A percentile compares a stretch with the other conserved stretches of the same genome.
These are phyloP conservation scores for Elgonia sp. DNA, from an alignment of 2,888 invertebrate genomes.

Conservation along the genomic window DNA sequence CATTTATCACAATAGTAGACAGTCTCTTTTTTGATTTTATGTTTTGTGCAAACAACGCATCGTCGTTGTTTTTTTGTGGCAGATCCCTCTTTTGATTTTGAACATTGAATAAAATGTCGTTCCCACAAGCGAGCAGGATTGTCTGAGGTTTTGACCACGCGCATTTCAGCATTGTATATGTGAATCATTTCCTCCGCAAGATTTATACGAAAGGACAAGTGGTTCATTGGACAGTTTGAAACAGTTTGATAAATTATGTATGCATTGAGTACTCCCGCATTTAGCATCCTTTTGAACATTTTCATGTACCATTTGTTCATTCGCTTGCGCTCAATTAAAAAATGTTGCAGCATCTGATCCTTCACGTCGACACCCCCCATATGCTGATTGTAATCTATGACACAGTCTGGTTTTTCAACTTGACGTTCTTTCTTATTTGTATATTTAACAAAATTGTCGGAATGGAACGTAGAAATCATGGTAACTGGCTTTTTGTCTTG, in stretches of 20 bases:
- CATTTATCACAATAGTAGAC: conserved; percentile 38
- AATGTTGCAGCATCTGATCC: conserved; percentile 59
- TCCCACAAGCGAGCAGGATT: conserved; percentile 43
- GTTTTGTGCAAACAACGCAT: conserved; percentile 47
- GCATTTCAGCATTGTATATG: conserved; percentile 29
- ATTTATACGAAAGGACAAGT: conserved; percentile 42
- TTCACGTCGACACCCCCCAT: conserved; percentile 52
- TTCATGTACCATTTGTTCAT: conserved; percentile 54
- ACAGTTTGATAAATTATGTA: conserved; percentile 35
- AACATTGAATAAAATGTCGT: conserved; percentile 36
- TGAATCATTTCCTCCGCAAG: conserved; percentile 33
- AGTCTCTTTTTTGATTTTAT: conserved; percentile 40
- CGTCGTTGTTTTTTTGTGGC: conserved; percentile 38
- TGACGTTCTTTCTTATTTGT: conserved; percentile 41
- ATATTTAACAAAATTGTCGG: conserved; percentile 21
- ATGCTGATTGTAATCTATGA: conserved; percentile 54
- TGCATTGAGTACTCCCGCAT: conserved; percentile 29
- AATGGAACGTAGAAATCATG: conserved; percentile 51
- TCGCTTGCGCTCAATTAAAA: conserved; percentile 46
- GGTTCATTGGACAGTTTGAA: conserved; percentile 26
- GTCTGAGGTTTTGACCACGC: conserved; percentile 23
- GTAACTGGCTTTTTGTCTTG: conserved; percentile 60
- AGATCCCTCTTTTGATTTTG: conserved; percentile 15
- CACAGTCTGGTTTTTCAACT: conserved; percentile 42
- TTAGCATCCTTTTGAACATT: conserved; percentile 47